A percentile compares a stretch with the other conserved stretches of the same genome.
Evolutionary conservation across 2,113 vertebrate genomes (phyloP).

Genomic region (Corythaixoides concolor): DNA sequence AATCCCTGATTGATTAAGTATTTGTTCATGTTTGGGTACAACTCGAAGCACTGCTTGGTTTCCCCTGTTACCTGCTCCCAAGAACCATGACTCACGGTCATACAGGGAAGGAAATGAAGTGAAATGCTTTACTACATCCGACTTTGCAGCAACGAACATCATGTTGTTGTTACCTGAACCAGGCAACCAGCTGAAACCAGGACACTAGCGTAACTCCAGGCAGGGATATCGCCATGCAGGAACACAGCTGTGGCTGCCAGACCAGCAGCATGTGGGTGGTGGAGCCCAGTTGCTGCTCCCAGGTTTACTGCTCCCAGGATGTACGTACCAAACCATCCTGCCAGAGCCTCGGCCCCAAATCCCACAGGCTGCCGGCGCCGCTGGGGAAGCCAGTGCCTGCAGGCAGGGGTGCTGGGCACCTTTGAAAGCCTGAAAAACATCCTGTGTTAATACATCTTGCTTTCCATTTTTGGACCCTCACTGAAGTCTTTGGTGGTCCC

Average conservation of each 20-base stretch:
- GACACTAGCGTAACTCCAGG: not conserved
- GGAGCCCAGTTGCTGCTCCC: not conserved
- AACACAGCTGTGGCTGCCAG: not conserved
- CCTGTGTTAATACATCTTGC: not conserved
- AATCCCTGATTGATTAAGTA: not conserved
- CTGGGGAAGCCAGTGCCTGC: not conserved
- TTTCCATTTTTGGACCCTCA: not conserved
- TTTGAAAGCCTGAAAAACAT: not conserved
- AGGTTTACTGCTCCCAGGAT: not conserved
- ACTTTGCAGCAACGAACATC: not conserved
- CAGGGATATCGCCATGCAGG: not conserved
- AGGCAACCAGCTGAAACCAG: too few relatives aligned
- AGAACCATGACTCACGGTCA: slow-evolving; percentile 5
- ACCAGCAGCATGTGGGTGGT: fast-evolving
- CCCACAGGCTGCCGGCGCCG: not conserved
- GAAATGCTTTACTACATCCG: not conserved
- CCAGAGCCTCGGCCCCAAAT: not conserved
- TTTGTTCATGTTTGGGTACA: slow-evolving; percentile 2
- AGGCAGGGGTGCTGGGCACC: not conserved
- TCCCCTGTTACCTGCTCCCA: not conserved
- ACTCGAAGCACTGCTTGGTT: not conserved
- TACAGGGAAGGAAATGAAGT: slow-evolving; percentile 8
- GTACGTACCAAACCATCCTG: not conserved
- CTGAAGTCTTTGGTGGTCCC: not conserved
- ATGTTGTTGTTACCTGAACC: not conserved